Evolutionary conservation across 2,888 invertebrate species (phyloP), one percentile per base, ranked within the genome.

Genomic region (Erebia epiphron): DNA sequence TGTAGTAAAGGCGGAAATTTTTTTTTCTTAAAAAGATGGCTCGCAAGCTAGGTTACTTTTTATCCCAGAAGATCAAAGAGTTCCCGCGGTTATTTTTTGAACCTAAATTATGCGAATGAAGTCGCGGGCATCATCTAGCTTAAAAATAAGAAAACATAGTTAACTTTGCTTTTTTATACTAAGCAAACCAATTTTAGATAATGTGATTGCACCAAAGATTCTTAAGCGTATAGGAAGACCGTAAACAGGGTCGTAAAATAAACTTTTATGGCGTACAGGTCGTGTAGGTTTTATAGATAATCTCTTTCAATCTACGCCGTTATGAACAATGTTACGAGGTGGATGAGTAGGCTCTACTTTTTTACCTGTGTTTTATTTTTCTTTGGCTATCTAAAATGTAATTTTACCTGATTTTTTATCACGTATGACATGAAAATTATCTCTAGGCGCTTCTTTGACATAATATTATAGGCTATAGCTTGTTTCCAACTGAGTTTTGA

Each of bases 261-360:
- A 68, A 65, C 56, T 60, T 70, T 73, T 70, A 73, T 73, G 54
- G 70, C 65, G 65, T 54, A 60, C 73, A 73, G 70, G 65, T 73
- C 73, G 70, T 73, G 62, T 50, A 64, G 68, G 65, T 68, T 73
- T 73, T 73, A 73, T 68, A 57, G 70, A 67, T 65, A 50, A 73
- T 73, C 70, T 70, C 68, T 70, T 73, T 73, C 73, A 73, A 73
- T 73, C 70, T 73, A 65, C 65, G 65, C 65, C 68, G 52, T 68
- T 73, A 64, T 68, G 67, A 65, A 65, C 65, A 65, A 65, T 56
- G 65, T 65, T 56, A 65, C 35, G 41, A n/a, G 64, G 41, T 64
- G 35, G 21, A 21, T 62, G 62, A 62, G 62, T 62, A 21, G 14
- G 14, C 14, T 35, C 2, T 9, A 16, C 21, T 18, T 18, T 54